Percentiles rank a stretch among this genome's conserved stretches.
Conservation (phyloP, 92 coral and sea anemone species). For the Galaxea fascicularis region DNA sequence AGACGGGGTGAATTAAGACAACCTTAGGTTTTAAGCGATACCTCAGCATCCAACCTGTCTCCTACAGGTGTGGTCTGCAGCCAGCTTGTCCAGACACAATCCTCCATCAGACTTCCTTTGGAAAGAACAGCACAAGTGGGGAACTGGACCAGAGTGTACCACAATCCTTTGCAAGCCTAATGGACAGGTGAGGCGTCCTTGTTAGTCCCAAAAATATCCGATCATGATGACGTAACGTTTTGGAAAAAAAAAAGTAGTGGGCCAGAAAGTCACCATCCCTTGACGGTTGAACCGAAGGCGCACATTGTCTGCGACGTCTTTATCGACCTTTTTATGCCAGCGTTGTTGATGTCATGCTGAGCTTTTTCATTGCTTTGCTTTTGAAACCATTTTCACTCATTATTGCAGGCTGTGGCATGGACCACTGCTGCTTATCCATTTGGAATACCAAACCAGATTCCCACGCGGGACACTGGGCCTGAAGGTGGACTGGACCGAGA, state of each 20-base stretch:
- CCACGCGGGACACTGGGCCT: slow-evolving; percentile 86
- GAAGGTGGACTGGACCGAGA: slow-evolving; percentile 52
- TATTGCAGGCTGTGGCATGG: slow-evolving; percentile 97
- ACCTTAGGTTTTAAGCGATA: too few species aligned
- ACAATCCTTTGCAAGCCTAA: slow-evolving; percentile 99
- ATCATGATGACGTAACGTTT: too few species aligned
- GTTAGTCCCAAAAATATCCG: background rate
- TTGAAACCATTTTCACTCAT: too few species aligned
- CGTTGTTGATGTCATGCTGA: background rate
- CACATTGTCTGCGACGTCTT: too few species aligned
- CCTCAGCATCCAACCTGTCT: background rate
- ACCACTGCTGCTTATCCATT: slow-evolving; percentile 98
- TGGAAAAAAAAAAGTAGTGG: too few species aligned
- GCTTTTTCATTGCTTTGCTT: background rate
- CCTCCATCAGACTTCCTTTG: slow-evolving; percentile 99
- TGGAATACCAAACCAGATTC: slow-evolving; percentile 91
- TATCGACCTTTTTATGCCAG: too few species aligned
- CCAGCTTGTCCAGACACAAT: slow-evolving; percentile 91
- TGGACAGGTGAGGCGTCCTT: slow-evolving; percentile 80
- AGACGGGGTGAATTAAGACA: too few species aligned
- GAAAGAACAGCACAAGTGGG: slow-evolving; percentile 99
- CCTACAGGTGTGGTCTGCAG: slow-evolving; percentile 91
- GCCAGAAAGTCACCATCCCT: too few species aligned
- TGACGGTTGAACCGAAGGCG: too few species aligned
- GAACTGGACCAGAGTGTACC: slow-evolving; percentile 99